phyloP scores from a whole-genome alignment of 1,140 invertebrate genomes.

The Glomeris maerens region DNA sequence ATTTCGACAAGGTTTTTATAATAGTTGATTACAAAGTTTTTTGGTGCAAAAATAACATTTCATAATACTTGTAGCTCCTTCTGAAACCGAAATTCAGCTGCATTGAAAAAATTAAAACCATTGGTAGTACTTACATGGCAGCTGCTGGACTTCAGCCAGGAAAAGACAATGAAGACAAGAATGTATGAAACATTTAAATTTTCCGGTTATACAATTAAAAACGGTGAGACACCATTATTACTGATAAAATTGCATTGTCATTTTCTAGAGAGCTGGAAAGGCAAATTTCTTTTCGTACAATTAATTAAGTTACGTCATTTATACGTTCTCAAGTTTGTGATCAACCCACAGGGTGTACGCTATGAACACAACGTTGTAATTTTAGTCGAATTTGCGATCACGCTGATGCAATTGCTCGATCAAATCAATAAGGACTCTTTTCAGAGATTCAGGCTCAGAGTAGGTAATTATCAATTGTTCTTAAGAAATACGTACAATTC shows the following conservation, averaged over 20 bases:
- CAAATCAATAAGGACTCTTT: slow-evolving; percentile 95
- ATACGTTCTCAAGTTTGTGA: slow-evolving; percentile 8
- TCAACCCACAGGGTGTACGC: slow-evolving; percentile 33
- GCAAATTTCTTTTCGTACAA: not conserved
- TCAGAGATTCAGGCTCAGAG: slow-evolving; percentile 80
- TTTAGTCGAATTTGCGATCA: slow-evolving; percentile 84
- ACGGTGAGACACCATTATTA: not conserved
- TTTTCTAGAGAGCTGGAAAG: not conserved
- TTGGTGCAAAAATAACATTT: not conserved
- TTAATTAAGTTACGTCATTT: not conserved
- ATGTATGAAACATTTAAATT: slow-evolving; percentile 4
- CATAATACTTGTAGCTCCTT: slow-evolving; percentile 47
- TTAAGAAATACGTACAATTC: slow-evolving; percentile 26
- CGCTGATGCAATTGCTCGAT: slow-evolving; percentile 78
- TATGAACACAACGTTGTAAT: slow-evolving; percentile 75
- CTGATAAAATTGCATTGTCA: no score
- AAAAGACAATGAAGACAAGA: slow-evolving; percentile 60
- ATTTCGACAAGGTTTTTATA: slow-evolving; percentile 94
- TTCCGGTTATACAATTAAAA: not conserved
- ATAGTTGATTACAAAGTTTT: no score
- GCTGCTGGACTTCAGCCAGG: slow-evolving; percentile 82
- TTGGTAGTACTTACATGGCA: slow-evolving; percentile 96
- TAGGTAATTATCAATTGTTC: slow-evolving; percentile 45
- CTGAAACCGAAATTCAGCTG: slow-evolving; percentile 85
- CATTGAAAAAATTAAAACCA: slow-evolving; percentile 98